A percentile compares a stretch with the other conserved stretches of the same genome.
phyloP scores from a whole-genome alignment of 2,113 vertebrate species.

The Gambusia holbrooki region DNA sequence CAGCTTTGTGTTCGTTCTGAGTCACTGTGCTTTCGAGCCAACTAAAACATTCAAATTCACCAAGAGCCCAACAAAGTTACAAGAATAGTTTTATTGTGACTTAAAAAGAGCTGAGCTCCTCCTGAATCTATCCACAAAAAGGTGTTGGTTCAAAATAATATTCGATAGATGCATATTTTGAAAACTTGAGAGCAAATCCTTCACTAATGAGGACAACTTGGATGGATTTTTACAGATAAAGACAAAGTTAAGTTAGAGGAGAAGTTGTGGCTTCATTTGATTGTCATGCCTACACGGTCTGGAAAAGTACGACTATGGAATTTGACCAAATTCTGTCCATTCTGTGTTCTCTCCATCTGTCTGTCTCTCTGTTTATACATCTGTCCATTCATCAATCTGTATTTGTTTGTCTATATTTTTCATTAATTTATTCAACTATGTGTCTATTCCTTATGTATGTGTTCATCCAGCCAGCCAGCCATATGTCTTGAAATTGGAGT shows the following conservation, averaged over 20 bases:
- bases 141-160: neutral
- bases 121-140: neutral
- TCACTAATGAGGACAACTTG: slow-evolving; percentile 6
- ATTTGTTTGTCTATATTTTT: neutral
- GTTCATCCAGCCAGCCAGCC: neutral
- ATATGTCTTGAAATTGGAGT: neutral
- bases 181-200: slow-evolving; percentile 6
- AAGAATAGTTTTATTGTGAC: neutral
- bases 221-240: slow-evolving; percentile 12
- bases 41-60: neutral
- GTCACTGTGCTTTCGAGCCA: slow-evolving; percentile 3
- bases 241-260: slow-evolving; percentile 21
- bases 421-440: neutral
- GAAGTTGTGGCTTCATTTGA: neutral
- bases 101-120: neutral
- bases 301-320: neutral
- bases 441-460: neutral
- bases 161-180: neutral
- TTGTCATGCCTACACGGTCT: neutral
- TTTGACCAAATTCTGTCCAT: neutral
- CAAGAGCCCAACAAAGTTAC: slow-evolving; percentile 1
- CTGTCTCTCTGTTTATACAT: neutral
- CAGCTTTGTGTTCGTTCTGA: slow-evolving; percentile 24
- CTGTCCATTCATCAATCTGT: neutral
- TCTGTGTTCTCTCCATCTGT: neutral